These are phyloP conservation scores for Diphyllodes magnificus DNA, from an alignment of 2,113 vertebrate genomes.

Conservation along the genomic window DNA sequence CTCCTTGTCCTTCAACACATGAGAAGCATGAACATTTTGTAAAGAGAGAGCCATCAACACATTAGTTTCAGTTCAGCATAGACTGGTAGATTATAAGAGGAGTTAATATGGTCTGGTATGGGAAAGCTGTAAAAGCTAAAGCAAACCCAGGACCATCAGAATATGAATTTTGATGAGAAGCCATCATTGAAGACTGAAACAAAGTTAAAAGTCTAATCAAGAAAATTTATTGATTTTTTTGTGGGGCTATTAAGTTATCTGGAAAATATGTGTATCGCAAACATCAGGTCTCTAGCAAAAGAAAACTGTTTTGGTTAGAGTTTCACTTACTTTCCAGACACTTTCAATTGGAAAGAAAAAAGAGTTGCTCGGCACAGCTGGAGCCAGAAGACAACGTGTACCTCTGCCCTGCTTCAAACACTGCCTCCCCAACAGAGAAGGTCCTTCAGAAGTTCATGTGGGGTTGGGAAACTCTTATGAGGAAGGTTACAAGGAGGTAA, in stretches of 20 bases:
- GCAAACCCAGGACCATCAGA: not conserved
- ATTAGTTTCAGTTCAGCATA: not conserved
- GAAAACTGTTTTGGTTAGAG: not conserved
- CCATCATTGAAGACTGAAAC: not conserved
- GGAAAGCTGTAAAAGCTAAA: not conserved
- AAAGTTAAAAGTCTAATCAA: not conserved
- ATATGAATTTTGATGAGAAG: not conserved
- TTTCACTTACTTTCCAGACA: not conserved
- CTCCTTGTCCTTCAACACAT: not conserved
- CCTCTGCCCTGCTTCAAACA: not conserved
- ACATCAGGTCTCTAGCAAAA: not conserved
- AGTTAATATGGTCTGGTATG: not conserved
- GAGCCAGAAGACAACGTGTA: rapidly evolving
- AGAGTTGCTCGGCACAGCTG: not conserved
- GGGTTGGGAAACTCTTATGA: not conserved
- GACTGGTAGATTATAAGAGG: not conserved
- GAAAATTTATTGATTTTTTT: not conserved
- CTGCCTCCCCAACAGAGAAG: not conserved
- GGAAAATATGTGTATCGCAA: not conserved
- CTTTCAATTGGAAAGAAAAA: not conserved
- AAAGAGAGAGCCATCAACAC: not conserved
- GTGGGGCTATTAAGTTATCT: not conserved
- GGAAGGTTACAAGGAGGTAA: not conserved
- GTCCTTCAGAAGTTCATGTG: not conserved
- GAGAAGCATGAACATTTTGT: not conserved